phyloP scores from a whole-genome alignment of 2,888 invertebrate species.

The Chaetogeoica ovagalla region DNA sequence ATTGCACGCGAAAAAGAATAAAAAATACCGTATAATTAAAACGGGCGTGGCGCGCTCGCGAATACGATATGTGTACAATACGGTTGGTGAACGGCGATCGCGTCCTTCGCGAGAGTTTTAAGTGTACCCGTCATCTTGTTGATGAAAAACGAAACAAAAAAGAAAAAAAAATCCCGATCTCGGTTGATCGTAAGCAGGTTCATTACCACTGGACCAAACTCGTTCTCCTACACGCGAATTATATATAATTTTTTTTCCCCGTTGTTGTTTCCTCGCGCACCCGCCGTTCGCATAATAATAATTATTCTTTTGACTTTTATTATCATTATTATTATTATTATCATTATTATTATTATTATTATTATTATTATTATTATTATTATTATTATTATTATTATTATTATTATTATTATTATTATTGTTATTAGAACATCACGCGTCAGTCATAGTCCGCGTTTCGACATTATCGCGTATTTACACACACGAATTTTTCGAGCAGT shows the following conservation, averaged over 20 bases:
- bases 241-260: background rate
- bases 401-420: no score
- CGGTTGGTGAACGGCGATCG: conserved; percentile 28
- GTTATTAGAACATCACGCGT: conserved; percentile 15
- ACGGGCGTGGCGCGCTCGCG: conserved; percentile 21
- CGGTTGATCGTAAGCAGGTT: conserved; percentile 28
- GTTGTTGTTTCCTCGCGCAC: background rate
- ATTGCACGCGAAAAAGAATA: background rate
- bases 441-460: background rate
- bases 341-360: no score
- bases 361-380: no score
- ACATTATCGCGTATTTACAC: background rate
- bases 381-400: no score
- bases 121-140: background rate
- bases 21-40: conserved; percentile 12
- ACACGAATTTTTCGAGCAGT: background rate
- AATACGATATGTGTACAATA: background rate
- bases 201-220: conserved; percentile 27
- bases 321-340: no score
- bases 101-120: conserved; percentile 22
- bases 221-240: background rate
- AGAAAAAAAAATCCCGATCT: conserved; percentile 5
- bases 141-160: background rate
- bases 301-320: no score
- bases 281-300: no score